phyloP scores from a whole-genome alignment of 2,797 vertebrate species.

The Mycteria americana region DNA sequence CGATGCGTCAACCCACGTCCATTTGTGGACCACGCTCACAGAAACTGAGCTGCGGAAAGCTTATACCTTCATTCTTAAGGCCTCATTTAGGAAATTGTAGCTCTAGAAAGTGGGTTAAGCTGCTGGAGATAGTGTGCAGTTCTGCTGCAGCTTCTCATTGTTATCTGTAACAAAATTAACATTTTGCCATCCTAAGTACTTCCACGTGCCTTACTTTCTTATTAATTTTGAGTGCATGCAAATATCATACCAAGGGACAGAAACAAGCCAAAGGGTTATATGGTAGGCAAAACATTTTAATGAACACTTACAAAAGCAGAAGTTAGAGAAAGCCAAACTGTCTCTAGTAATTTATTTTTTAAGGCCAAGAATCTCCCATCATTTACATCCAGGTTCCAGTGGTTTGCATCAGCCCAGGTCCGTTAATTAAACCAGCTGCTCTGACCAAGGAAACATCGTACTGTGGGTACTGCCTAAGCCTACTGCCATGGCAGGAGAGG shows the following conservation, averaged over 20 bases:
- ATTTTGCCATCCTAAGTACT: background rate
- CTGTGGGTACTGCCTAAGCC: background rate
- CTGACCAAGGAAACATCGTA: background rate
- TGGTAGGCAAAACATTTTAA: conserved; percentile 7
- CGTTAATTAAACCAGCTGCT: background rate
- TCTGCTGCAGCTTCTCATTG: background rate
- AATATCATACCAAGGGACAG: conserved; percentile 1
- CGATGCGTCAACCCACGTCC: background rate
- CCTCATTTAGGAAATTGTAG: background rate
- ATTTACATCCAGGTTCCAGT: background rate
- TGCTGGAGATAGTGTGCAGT: background rate
- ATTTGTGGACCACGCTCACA: background rate
- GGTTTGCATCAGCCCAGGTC: background rate
- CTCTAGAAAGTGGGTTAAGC: conserved; percentile 1
- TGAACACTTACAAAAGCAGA: background rate
- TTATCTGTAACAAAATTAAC: background rate
- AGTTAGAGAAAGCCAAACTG: background rate
- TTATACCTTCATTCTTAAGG: background rate
- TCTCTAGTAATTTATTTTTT: background rate
- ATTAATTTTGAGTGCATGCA: background rate
- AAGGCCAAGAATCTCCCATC: background rate
- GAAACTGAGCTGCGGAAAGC: background rate
- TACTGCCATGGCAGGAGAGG: background rate
- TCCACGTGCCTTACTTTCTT: background rate
- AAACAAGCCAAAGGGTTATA: conserved; percentile 22